Evolutionary conservation across 2,888 invertebrate genomes (phyloP).

Genomic region (Sphinx pinastri): DNA sequence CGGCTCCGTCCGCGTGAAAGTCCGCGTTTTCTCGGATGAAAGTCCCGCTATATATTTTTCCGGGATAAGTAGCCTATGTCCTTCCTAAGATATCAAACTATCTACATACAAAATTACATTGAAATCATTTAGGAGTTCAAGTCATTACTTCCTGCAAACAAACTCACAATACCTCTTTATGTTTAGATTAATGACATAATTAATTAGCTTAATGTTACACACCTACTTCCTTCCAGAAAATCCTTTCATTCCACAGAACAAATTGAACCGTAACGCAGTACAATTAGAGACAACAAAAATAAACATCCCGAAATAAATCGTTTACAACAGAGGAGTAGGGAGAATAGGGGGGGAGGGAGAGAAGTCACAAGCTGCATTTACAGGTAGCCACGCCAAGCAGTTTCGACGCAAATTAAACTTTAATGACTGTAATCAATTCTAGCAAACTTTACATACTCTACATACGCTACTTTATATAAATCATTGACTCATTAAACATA

Average conservation of each 20-base stretch:
- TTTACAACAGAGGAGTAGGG: neutral
- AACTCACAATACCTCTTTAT: too few relatives aligned
- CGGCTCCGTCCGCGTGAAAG: too few relatives aligned
- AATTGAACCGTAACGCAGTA: neutral
- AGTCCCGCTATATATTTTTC: too few relatives aligned
- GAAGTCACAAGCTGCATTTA: constrained; percentile 24
- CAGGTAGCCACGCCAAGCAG: constrained; percentile 20
- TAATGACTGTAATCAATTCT: constrained; percentile 24
- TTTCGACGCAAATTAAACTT: constrained; percentile 20
- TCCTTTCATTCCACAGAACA: neutral
- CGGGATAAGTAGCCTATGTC: too few relatives aligned
- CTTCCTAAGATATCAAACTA: too few relatives aligned
- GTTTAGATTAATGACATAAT: neutral
- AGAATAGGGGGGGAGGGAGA: neutral
- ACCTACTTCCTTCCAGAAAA: neutral
- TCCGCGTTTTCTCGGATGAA: too few relatives aligned
- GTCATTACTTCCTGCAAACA: too few relatives aligned
- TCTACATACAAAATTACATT: too few relatives aligned
- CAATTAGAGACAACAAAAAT: constrained; percentile 9
- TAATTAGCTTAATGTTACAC: neutral
- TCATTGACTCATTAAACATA: too few relatives aligned
- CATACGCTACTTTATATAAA: too few relatives aligned
- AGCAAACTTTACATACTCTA: neutral
- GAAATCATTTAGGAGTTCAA: too few relatives aligned
- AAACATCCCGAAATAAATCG: constrained; percentile 19